Evolutionary conservation across 30 jellyfish, hydroid and myxozoan genomes (phyloP).

Genomic region (Aurelia sp.): DNA sequence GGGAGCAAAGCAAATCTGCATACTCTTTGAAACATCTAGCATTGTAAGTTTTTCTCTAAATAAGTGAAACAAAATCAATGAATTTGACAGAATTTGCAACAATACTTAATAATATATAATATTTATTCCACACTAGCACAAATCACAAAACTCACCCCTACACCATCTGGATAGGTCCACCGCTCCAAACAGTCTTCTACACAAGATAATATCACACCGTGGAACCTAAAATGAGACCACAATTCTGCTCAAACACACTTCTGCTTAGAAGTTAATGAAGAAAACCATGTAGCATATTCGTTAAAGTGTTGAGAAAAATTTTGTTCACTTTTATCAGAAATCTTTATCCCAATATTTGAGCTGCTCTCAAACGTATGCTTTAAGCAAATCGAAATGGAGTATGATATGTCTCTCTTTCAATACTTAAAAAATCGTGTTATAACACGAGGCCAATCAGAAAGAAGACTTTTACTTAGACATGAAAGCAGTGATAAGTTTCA

Average conservation of each 20-base stretch:
- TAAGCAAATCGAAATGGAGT: too few species aligned
- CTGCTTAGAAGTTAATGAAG: too few species aligned
- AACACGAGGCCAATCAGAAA: neutral
- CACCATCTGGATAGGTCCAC: slow-evolving; percentile 68
- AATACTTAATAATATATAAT: neutral
- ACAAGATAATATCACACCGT: neutral
- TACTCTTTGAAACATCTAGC: too few species aligned
- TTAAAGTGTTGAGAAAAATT: neutral
- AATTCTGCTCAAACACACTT: neutral
- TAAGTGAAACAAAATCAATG: neutral
- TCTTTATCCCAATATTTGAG: too few species aligned
- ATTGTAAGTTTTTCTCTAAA: too few species aligned
- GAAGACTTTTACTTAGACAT: too few species aligned
- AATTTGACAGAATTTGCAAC: neutral
- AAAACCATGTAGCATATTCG: neutral
- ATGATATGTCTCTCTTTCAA: too few species aligned
- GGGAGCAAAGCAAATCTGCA: too few species aligned
- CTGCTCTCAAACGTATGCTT: too few species aligned
- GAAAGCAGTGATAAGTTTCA: too few species aligned
- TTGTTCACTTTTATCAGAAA: too few species aligned
- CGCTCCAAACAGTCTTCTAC: slow-evolving; percentile 37
- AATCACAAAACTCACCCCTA: slow-evolving; percentile 47
- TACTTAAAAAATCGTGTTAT: too few species aligned
- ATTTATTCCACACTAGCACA: neutral
- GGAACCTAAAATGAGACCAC: slow-evolving; percentile 9